Evolutionary conservation across 2,888 invertebrate species (phyloP), one percentile per base, ranked within the genome.

Genomic region (Diplazon laetatorius): DNA sequence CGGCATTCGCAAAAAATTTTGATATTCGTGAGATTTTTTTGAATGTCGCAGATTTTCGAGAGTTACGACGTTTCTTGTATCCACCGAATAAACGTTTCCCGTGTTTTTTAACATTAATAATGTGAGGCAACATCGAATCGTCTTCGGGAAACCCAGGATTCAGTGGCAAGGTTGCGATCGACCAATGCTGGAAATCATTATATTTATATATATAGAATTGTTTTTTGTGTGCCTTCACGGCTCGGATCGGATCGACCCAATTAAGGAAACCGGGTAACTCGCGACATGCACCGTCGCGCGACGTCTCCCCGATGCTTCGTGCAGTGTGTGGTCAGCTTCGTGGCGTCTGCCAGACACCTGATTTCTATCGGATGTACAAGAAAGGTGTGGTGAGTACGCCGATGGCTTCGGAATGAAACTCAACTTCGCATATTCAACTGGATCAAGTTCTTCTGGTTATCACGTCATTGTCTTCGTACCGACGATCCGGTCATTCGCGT

Each of bases 331-430:
- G 30, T 68, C 66, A 72, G 30, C 66, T 39, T 57, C 55, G 68
- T 57, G 66, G 72, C 68, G 66, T 76, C 71, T 48, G 52, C 44
- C 66, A 9, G 72, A 77, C 72, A 72, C 72, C 72, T 77, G 77
- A 77, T 77, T 72, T 77, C 77, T 77, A 72, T 77, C 72, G 66
- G 68, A 72, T 72, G 60, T 72, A 77, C 77, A 77, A 77, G 72
- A 72, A 77, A 72, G 77, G 77, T 68, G 68, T 63, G 77, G 66
- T 63, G 50, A 46, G 60, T 16, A 30, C 60, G 66, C 62, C 72
- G 52, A 48, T 63, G 46, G 25, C 39, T 66, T 66, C 35, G 16
- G 25, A 68, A 68, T 55, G 77, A 48, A 55, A 60, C 42, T 62
- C 62, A 72, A 68, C 55, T 72, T 72, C 39, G 20, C 46, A 55